These are phyloP conservation scores for Ostrea denselamellosa DNA, from an alignment of 1,140 invertebrate genomes.

Conservation along the genomic window DNA sequence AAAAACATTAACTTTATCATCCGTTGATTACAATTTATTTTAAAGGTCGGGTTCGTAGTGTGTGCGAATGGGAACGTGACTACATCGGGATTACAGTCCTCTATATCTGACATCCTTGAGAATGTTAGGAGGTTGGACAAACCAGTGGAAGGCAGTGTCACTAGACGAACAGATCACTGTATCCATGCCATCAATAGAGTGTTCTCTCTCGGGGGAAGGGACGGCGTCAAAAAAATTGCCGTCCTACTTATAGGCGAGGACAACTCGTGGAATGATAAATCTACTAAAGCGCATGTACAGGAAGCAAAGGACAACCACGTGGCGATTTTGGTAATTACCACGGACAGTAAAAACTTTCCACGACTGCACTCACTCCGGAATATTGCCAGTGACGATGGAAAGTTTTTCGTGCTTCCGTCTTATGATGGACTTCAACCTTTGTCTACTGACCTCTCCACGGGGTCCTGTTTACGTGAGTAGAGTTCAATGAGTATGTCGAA, in stretches of 20 bases:
- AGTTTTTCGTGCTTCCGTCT: slow-evolving; percentile 45
- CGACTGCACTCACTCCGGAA: not conserved
- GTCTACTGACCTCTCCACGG: slow-evolving; percentile 15
- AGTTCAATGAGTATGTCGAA: not conserved
- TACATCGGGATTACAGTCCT: not conserved
- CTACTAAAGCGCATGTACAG: not conserved
- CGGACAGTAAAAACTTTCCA: slow-evolving; percentile 35
- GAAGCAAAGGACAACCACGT: slow-evolving; percentile 36
- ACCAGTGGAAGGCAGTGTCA: not conserved
- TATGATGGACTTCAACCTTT: slow-evolving; percentile 25
- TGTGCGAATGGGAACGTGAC: slow-evolving; percentile 28
- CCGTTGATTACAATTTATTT: no score
- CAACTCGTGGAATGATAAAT: slow-evolving; percentile 33
- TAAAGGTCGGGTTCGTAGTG: slow-evolving; percentile 36
- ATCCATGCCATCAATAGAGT: not conserved
- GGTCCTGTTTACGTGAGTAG: slow-evolving; percentile 45
- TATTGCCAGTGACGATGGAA: slow-evolving; percentile 36
- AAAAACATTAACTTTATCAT: no score
- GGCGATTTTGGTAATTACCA: slow-evolving; percentile 18
- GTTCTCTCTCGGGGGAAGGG: not conserved
- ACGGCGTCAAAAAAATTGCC: slow-evolving; percentile 1
- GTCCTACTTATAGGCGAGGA: slow-evolving; percentile 38
- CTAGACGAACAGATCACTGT: slow-evolving; percentile 33
- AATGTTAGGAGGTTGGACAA: slow-evolving; percentile 7
- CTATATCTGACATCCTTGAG: slow-evolving; percentile 15